phyloP scores from a whole-genome alignment of 2,797 vertebrate species.

The Crotalus adamanteus region DNA sequence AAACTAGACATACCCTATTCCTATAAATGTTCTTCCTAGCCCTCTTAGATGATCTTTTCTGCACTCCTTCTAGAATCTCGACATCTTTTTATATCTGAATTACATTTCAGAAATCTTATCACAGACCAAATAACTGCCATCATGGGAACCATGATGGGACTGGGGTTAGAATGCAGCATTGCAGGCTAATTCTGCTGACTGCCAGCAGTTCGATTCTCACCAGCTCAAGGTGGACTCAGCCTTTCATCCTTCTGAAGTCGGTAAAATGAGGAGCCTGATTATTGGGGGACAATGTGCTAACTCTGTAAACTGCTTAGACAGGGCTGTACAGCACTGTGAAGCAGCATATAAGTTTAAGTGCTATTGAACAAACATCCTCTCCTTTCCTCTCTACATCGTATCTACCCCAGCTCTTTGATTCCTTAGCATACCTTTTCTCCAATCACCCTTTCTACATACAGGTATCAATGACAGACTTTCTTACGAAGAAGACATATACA shows the following conservation, averaged over 20 bases:
- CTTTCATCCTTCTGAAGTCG: background rate
- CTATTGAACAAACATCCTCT: background rate
- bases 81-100: background rate
- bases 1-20: background rate
- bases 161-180: too few relatives aligned
- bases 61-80: background rate
- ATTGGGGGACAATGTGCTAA: background rate
- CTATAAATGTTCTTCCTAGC: background rate
- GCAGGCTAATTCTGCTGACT: too few relatives aligned
- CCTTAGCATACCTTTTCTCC: background rate
- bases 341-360: background rate
- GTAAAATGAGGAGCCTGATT: background rate
- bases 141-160: fast-evolving
- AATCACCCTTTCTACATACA: background rate
- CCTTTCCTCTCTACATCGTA: background rate
- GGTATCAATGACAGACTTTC: background rate
- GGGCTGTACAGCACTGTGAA: background rate
- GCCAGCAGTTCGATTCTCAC: too few relatives aligned
- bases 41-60: background rate
- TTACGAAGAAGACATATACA: background rate
- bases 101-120: background rate
- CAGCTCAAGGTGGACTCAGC: too few relatives aligned
- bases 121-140: background rate
- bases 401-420: background rate
- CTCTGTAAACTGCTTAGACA: background rate